Evolutionary conservation across 2,113 vertebrate species (phyloP).

Genomic region (Hystrix cristata): DNA sequence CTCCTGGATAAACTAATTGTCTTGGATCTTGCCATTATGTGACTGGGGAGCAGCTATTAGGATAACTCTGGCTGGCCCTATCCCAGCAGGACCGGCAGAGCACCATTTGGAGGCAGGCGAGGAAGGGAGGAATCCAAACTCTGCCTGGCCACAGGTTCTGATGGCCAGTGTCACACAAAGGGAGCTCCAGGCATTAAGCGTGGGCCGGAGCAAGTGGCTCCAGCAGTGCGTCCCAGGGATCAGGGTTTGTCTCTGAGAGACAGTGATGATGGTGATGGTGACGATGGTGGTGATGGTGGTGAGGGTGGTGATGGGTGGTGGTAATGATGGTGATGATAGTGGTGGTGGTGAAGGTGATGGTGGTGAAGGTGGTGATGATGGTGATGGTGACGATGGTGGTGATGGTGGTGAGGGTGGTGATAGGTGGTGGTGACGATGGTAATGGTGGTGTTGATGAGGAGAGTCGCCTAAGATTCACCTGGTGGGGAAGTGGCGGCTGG

Average conservation of each 20-base stretch:
- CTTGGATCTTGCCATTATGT: background rate
- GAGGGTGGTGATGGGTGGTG: background rate
- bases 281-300: background rate
- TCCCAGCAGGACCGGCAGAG: background rate
- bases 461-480: background rate
- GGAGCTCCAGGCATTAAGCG: background rate
- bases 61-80: background rate
- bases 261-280: background rate
- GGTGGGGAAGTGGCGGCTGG: background rate
- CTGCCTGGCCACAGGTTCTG: background rate
- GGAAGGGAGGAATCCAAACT: background rate
- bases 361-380: background rate
- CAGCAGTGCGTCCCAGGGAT: background rate
- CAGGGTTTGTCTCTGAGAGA: constrained; percentile 2
- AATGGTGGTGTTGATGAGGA: background rate
- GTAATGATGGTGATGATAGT: too few relatives aligned
- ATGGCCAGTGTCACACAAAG: background rate
- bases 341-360: too few relatives aligned
- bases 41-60: background rate
- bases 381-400: background rate
- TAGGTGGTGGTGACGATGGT: background rate
- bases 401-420: background rate
- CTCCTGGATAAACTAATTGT: background rate
- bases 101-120: background rate
- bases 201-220: background rate